Evolutionary conservation across 2,888 invertebrate genomes (phyloP).

Genomic region (Heliconius erato): DNA sequence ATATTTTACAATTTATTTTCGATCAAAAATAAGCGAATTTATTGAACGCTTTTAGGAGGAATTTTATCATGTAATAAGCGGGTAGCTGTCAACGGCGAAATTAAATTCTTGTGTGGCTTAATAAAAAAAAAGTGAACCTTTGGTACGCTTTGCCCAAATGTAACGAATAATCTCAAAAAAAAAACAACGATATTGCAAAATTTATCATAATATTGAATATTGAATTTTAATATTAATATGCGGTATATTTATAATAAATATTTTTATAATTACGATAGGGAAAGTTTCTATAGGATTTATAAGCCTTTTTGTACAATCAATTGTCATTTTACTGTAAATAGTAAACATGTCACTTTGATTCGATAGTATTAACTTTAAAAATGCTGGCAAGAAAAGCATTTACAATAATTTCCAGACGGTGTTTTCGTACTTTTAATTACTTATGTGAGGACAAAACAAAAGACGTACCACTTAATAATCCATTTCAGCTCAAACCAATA

Average conservation of each 20-base stretch:
- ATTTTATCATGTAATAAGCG: slow-evolving; percentile 63
- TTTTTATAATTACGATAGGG: not conserved
- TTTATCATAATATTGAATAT: slow-evolving; percentile 11
- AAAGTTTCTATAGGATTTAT: not conserved
- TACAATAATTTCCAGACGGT: slow-evolving; percentile 36
- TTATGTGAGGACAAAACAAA: slow-evolving; percentile 48
- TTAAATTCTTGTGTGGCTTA: slow-evolving; percentile 63
- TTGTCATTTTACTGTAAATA: not conserved
- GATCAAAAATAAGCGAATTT: slow-evolving; percentile 52
- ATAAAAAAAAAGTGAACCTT: slow-evolving; percentile 50
- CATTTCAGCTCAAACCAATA: slow-evolving; percentile 67
- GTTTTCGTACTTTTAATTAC: slow-evolving; percentile 38
- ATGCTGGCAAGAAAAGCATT: slow-evolving; percentile 22
- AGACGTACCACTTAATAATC: slow-evolving; percentile 58
- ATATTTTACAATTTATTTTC: slow-evolving; percentile 48
- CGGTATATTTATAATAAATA: not conserved
- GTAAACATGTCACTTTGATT: not conserved
- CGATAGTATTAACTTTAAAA: not conserved
- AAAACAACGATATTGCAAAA: slow-evolving; percentile 38
- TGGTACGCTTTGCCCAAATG: slow-evolving; percentile 44
- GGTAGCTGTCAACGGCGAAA: slow-evolving; percentile 63
- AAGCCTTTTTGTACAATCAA: not conserved
- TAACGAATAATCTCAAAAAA: slow-evolving; percentile 40
- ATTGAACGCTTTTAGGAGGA: slow-evolving; percentile 64
- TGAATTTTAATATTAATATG: not conserved